These are phyloP conservation scores for Rhinella marina DNA, from an alignment of 2,797 vertebrate species.

Conservation along the genomic window DNA sequence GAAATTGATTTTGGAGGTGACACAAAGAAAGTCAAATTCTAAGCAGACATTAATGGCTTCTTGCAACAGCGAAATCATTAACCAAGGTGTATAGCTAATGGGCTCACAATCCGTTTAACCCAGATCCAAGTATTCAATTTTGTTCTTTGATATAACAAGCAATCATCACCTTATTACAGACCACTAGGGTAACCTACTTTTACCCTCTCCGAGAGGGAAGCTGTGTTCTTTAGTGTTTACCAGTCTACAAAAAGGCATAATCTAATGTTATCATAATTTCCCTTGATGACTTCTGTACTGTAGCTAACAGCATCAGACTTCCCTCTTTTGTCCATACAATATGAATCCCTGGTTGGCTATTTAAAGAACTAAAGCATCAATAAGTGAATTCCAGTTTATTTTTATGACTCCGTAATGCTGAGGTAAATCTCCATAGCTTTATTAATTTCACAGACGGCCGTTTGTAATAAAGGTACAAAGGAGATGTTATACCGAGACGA, in stretches of 20 bases:
- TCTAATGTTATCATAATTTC: conserved; percentile 49
- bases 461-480: conserved; percentile 22
- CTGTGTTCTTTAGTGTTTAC: not conserved
- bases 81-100: not conserved
- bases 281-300: conserved; percentile 31
- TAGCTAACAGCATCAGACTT: conserved; percentile 10
- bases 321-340: conserved; percentile 28
- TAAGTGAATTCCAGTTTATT: conserved; percentile 47
- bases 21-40: not conserved
- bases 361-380: conserved; percentile 41
- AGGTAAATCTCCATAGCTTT: conserved; percentile 38
- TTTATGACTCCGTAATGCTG: conserved; percentile 35
- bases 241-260: conserved; percentile 32
- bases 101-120: not conserved
- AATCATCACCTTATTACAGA: not conserved
- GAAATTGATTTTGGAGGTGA: not conserved
- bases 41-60: not conserved
- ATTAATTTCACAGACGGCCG: conserved; percentile 32
- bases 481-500: not conserved
- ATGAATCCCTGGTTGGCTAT: conserved; percentile 35
- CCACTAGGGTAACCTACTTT: not conserved
- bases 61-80: not conserved
- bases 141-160: not conserved
- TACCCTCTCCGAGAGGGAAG: conserved; percentile 1
- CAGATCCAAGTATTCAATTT: not conserved